Percentiles rank a stretch among this genome's conserved stretches.
Conservation (phyloP, 2,888 invertebrate genomes). For the Eilema depressum region DNA sequence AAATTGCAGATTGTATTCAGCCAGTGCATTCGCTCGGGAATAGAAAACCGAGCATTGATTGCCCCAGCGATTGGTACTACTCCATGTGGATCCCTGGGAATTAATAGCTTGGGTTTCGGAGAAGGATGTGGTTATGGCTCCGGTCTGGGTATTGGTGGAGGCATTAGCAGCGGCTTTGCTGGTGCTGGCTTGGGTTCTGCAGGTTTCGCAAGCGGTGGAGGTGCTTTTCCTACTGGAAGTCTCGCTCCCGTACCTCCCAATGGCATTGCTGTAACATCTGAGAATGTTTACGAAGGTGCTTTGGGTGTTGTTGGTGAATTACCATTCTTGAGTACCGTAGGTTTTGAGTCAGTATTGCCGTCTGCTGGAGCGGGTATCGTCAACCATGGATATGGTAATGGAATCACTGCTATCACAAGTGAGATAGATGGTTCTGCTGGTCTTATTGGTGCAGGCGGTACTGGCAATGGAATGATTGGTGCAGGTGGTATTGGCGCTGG, state of each 20-base stretch:
- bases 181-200: conserved; percentile 59
- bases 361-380: conserved; percentile 52
- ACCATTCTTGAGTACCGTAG: conserved; percentile 58
- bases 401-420: conserved; percentile 24
- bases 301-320: conserved; percentile 52
- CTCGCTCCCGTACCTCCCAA: conserved; percentile 31
- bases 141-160: not conserved
- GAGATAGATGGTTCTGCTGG: not conserved
- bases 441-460: not conserved
- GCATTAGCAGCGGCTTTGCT: conserved; percentile 15
- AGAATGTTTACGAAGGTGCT: conserved; percentile 55
- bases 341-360: conserved; percentile 53
- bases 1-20: not conserved
- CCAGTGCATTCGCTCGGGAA: not conserved
- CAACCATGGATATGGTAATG: conserved; percentile 52
- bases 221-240: conserved; percentile 19
- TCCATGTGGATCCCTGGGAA: not conserved
- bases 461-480: not conserved
- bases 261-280: conserved; percentile 55
- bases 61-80: not conserved
- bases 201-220: conserved; percentile 37
- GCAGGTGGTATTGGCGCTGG: not conserved
- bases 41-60: not conserved
- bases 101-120: not conserved
- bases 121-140: not conserved